Conservation (phyloP, 2,797 vertebrate species). For the Muscicapa comitata region DNA sequence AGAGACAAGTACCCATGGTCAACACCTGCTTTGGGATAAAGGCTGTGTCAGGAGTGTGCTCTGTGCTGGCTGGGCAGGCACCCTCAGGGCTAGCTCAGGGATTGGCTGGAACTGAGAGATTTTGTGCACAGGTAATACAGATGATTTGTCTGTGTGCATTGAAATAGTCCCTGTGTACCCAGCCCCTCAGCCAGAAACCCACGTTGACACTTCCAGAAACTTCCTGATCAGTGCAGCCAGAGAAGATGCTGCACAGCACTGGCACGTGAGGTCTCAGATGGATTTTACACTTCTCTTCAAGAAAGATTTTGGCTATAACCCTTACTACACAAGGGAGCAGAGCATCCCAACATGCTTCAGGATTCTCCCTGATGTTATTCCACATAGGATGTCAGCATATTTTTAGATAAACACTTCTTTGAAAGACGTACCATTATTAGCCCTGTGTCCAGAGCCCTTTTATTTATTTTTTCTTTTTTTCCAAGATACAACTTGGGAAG, state of each 20-base stretch:
- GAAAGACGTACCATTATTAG: not conserved
- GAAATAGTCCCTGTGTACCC: not conserved
- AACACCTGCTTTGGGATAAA: not conserved
- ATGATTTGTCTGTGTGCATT: not conserved
- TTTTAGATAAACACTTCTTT: not conserved
- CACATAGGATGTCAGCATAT: fast-evolving
- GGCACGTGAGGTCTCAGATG: not conserved
- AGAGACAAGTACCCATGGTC: fast-evolving
- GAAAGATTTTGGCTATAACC: not conserved
- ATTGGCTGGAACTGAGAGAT: not conserved
- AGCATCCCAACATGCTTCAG: not conserved
- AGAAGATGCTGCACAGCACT: not conserved
- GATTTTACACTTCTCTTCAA: not conserved
- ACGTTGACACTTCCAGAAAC: not conserved
- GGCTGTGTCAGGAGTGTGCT: not conserved
- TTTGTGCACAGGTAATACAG: not conserved
- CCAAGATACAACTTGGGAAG: not conserved
- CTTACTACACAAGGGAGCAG: not conserved
- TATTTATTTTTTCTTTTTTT: too few species aligned
- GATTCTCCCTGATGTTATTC: not conserved
- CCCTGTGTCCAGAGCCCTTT: not conserved
- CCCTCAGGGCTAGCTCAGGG: not conserved
- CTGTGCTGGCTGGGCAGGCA: not conserved
- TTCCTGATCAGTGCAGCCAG: not conserved
- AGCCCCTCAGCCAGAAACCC: not conserved